Base-by-base conservation (phyloP, 2,113 vertebrate species). In the Brienomyrus brachyistius region DNA sequence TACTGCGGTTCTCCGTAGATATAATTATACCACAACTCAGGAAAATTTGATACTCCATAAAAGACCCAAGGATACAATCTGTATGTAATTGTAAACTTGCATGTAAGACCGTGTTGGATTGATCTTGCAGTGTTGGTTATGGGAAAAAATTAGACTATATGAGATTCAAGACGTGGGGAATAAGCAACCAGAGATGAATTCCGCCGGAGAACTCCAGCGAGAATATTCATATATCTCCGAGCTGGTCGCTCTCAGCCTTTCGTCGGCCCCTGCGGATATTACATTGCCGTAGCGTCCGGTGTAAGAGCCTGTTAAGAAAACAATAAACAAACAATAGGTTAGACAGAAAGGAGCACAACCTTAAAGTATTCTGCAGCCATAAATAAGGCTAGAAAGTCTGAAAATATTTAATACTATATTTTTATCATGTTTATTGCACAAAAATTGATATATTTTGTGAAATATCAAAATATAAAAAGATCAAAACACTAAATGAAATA, bases 31-130 rank as follows among this genome's bases (percentile, higher is more conserved):
- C 21, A 84, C 89, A 84, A 84, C 31, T 45, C 35, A 66, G 80
- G 40, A 85, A 59, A 89, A 89, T 56, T 59, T 40, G 51, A 83
- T 56, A 47, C 74, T 54, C 17, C 88, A 54, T 54, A 51, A 89
- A 74, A 80, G 74, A 27, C 31, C 48, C 88, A 56, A 17, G 51
- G 15, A 89, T 82, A 89, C 45, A 52, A 89, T 80, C 17, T 82
- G 31, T 56, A 83, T 74, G 43, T 89, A 82, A 50, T 83, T 83
- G 70, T 35, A 56, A 82, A 89, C 70, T 31, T 35, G 45, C 45
- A 50, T 88, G 62, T 51, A n/a, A 52, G 88, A 74, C 45, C 40
- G 47, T 45, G 47, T 27, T 40, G 88, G 66, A 70, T 70, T 11
- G 27, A 19, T 88, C 43, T 70, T 74, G 59, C 50, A 35, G 45